phyloP scores from a whole-genome alignment of 2,888 invertebrate species.

The Philhelius pedissequus region DNA sequence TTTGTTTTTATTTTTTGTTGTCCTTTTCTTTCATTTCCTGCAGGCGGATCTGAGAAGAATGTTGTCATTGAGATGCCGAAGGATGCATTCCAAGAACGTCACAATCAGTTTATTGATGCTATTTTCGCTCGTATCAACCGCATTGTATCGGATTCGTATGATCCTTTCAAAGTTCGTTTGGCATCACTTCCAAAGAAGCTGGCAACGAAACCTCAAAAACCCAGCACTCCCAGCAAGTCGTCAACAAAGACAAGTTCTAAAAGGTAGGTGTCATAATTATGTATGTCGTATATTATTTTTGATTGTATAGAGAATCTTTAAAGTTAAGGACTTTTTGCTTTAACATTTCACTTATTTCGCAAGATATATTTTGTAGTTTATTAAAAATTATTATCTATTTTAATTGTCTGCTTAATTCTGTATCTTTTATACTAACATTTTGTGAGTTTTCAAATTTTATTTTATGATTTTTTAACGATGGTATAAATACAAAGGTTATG shows the following conservation, averaged over 20 bases:
- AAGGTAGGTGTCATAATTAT: conserved; percentile 27
- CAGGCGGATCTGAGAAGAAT: conserved; percentile 72
- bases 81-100: conserved; percentile 85
- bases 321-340: too few species aligned
- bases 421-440: too few species aligned
- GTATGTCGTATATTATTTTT: too few species aligned
- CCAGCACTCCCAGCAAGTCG: conserved; percentile 21
- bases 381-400: too few species aligned
- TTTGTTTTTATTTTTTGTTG: conserved; percentile 8
- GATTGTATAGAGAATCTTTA: too few species aligned
- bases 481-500: too few species aligned
- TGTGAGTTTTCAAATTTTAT: too few species aligned
- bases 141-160: conserved; percentile 88
- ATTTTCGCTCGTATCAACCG: conserved; percentile 90
- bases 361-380: too few species aligned
- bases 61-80: conserved; percentile 77
- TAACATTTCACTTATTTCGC: too few species aligned
- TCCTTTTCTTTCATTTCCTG: conserved; percentile 22
- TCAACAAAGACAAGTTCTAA: conserved; percentile 51
- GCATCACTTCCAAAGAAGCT: conserved; percentile 67
- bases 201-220: conserved; percentile 56
- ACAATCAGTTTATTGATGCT: conserved; percentile 91
- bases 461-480: too few species aligned
- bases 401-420: too few species aligned
- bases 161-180: conserved; percentile 87